Evolutionary conservation across 2,113 vertebrate genomes (phyloP).

Genomic region (Monarcha castaneiventris): DNA sequence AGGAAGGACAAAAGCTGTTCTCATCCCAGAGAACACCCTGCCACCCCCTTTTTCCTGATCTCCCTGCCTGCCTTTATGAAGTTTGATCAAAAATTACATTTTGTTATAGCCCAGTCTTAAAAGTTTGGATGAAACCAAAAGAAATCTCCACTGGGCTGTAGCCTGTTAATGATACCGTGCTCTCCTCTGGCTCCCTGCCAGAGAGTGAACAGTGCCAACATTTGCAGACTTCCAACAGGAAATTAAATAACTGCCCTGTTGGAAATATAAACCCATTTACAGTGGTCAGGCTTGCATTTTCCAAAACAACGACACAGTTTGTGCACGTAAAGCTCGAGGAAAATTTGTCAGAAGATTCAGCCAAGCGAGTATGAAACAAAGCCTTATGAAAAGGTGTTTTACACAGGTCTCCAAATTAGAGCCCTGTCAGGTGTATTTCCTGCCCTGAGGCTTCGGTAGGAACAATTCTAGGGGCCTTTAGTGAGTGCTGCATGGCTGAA

Average conservation of each 20-base stretch:
- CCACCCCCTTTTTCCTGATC: not conserved
- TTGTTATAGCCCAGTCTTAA: not conserved
- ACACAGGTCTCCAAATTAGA: not conserved
- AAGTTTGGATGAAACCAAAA: constrained; percentile 59
- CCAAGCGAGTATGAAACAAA: constrained; percentile 24
- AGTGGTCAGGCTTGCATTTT: constrained; percentile 82
- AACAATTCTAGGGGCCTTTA: not conserved
- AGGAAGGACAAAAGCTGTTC: not conserved
- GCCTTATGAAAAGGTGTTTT: constrained; percentile 5
- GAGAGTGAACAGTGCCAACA: constrained; percentile 74
- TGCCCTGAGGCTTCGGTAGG: not conserved
- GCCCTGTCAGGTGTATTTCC: constrained; percentile 44
- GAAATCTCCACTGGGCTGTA: constrained; percentile 44
- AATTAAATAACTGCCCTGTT: constrained; percentile 87
- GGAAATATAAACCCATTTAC: constrained; percentile 87
- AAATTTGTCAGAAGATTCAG: constrained; percentile 31
- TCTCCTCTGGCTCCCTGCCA: constrained; percentile 73
- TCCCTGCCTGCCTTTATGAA: not conserved
- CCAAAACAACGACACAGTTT: constrained; percentile 71
- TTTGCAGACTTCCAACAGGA: constrained; percentile 87
- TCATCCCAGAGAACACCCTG: not conserved
- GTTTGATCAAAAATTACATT: constrained; percentile 15
- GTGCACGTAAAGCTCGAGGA: constrained; percentile 9
- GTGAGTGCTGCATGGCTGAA: not conserved
- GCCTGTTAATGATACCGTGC: constrained; percentile 71